Percentiles rank a stretch among this genome's conserved stretches.
phyloP scores from a whole-genome alignment of 2,888 invertebrate species.

The Drosophila tanythrix region DNA sequence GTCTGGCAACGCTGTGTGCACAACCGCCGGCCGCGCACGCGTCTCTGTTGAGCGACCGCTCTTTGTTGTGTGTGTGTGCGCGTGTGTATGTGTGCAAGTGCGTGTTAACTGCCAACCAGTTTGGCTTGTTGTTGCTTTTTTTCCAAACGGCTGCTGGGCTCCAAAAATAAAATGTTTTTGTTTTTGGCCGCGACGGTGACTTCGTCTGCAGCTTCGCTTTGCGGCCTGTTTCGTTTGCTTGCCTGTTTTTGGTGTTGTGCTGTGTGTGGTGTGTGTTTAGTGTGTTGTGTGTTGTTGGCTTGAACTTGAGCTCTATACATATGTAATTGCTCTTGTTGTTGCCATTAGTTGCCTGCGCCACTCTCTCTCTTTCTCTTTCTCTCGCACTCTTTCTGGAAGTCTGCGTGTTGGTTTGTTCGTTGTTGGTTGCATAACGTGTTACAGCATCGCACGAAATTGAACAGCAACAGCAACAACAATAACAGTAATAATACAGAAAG shows the following conservation, averaged over 20 bases:
- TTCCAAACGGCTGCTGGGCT: slow-evolving; percentile 39
- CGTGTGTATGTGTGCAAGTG: slow-evolving; percentile 21
- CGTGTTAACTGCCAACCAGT: slow-evolving; percentile 59
- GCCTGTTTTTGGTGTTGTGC: slow-evolving; percentile 49
- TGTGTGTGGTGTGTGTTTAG: slow-evolving; percentile 38
- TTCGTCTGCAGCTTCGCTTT: slow-evolving; percentile 19
- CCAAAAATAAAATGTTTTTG: slow-evolving; percentile 57
- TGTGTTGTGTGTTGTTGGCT: slow-evolving; percentile 65
- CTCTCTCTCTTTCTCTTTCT: slow-evolving; percentile 16
- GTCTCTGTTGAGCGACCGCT: slow-evolving; percentile 25
- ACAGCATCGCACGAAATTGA: slow-evolving; percentile 81
- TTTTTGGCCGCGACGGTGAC: slow-evolving; percentile 23
- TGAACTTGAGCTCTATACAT: slow-evolving; percentile 78
- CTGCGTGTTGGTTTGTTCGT: slow-evolving; percentile 39
- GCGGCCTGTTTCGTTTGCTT: slow-evolving; percentile 53
- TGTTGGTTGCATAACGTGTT: slow-evolving; percentile 82
- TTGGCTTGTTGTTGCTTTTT: slow-evolving; percentile 39
- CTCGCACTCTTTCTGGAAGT: slow-evolving; percentile 44
- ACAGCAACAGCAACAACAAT: slow-evolving; percentile 48
- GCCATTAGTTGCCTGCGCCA: slow-evolving; percentile 44
- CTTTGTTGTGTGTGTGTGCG: slow-evolving; percentile 10
- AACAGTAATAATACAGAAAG: slow-evolving; percentile 32
- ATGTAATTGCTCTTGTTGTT: slow-evolving; percentile 69
- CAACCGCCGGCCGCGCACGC: slow-evolving; percentile 46
- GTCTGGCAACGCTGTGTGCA: slow-evolving; percentile 46